These are phyloP conservation scores for Cylloceria caligata DNA, from an alignment of 2,888 invertebrate genomes.

Conservation along the genomic window DNA sequence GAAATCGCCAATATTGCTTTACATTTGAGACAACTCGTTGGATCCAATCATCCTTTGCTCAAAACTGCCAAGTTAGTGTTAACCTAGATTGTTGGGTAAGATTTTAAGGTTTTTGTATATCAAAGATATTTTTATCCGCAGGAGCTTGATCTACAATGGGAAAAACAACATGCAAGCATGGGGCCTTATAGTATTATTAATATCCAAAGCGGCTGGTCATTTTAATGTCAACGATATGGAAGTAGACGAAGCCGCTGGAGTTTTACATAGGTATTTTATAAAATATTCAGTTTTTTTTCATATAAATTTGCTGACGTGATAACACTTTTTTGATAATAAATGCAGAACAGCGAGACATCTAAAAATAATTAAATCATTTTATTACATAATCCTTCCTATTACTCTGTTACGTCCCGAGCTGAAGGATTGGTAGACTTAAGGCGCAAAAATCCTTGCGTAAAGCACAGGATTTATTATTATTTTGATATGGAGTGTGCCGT, in stretches of 20 bases:
- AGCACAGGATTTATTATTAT: too few relatives aligned
- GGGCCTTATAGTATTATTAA: conserved; percentile 95
- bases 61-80: conserved; percentile 95
- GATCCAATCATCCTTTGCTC: conserved; percentile 96
- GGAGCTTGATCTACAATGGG: conserved; percentile 95
- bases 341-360: too few relatives aligned
- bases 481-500: too few relatives aligned
- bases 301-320: too few relatives aligned
- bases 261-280: conserved; percentile 90
- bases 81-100: not conserved
- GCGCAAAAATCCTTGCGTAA: too few relatives aligned
- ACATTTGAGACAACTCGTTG: conserved; percentile 95
- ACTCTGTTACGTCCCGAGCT: too few relatives aligned
- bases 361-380: too few relatives aligned
- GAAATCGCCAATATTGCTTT: conserved; percentile 97
- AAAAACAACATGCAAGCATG: conserved; percentile 97
- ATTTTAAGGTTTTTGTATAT: not conserved
- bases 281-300: too few relatives aligned
- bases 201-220: conserved; percentile 97
- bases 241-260: conserved; percentile 94
- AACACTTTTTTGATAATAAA: too few relatives aligned
- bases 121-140: conserved; percentile 83
- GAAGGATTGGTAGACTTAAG: too few relatives aligned
- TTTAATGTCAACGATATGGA: conserved; percentile 92
- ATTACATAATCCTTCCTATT: too few relatives aligned